phyloP scores from a whole-genome alignment of 2,888 invertebrate genomes.

The Drosophila dives region DNA sequence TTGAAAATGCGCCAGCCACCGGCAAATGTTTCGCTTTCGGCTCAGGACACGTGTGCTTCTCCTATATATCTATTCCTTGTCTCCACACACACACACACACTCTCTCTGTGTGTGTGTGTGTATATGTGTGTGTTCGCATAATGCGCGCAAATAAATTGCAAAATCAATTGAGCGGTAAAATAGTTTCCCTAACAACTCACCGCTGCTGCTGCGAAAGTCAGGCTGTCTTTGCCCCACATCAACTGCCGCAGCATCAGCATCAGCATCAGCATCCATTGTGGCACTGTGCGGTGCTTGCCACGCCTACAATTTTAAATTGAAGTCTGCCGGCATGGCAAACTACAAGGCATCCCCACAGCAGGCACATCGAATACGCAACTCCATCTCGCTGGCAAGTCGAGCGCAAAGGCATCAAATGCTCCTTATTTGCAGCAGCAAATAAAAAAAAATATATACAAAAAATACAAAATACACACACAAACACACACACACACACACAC shows the following conservation, averaged over 20 bases:
- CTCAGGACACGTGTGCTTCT: conserved; percentile 34
- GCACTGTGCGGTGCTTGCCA: conserved; percentile 12
- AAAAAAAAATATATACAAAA: background rate
- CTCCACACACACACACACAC: background rate
- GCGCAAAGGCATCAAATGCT: conserved; percentile 29
- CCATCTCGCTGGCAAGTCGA: conserved; percentile 28
- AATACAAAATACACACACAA: background rate
- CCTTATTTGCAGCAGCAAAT: conserved; percentile 3
- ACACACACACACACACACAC: no score
- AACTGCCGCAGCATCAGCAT: conserved; percentile 6
- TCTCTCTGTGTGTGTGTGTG: conserved; percentile 8
- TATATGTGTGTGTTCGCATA: conserved; percentile 48
- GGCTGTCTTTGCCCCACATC: conserved; percentile 9
- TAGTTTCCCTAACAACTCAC: conserved; percentile 67
- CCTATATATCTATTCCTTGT: background rate
- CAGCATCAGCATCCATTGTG: background rate
- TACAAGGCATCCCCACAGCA: conserved; percentile 7
- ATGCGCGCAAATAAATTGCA: conserved; percentile 81
- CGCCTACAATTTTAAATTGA: conserved; percentile 35
- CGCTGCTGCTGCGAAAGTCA: conserved; percentile 25
- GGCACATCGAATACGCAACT: conserved; percentile 7
- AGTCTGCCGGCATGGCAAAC: conserved; percentile 17
- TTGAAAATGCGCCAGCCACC: conserved; percentile 68
- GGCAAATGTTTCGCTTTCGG: conserved; percentile 37
- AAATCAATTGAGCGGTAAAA: conserved; percentile 83